Evolutionary conservation across 2,888 invertebrate genomes (phyloP).

Genomic region (Coenonympha arcania): DNA sequence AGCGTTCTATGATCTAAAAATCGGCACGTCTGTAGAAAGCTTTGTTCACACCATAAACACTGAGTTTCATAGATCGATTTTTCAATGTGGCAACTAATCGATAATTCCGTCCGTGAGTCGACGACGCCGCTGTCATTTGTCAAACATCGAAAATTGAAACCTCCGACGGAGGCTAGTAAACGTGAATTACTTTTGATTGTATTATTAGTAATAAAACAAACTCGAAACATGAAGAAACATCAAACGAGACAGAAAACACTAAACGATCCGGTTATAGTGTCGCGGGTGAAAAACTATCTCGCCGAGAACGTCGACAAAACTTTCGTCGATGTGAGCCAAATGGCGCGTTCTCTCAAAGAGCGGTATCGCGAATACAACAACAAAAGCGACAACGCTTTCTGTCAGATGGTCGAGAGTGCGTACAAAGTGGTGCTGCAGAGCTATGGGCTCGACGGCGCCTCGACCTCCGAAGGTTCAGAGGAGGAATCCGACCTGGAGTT

Average conservation of each 20-base stretch:
- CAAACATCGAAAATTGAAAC: conserved; percentile 43
- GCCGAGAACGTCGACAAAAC: conserved; percentile 86
- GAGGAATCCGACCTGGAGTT: conserved; percentile 80
- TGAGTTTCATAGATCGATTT: no score
- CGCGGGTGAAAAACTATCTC: conserved; percentile 81
- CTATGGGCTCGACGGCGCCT: conserved; percentile 77
- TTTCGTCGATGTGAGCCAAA: conserved; percentile 86
- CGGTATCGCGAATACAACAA: conserved; percentile 83
- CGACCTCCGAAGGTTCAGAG: conserved; percentile 74
- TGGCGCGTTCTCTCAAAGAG: conserved; percentile 85
- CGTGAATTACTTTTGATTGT: conserved; percentile 25
- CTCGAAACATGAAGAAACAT: conserved; percentile 65
- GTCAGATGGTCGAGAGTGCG: conserved; percentile 82
- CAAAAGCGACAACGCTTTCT: conserved; percentile 86
- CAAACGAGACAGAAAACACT: conserved; percentile 65
- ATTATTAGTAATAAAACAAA: conserved; percentile 10
- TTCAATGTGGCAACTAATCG: conserved; percentile 41
- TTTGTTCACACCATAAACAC: conserved; percentile 22
- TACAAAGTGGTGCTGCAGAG: conserved; percentile 82
- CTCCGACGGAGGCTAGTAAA: conserved; percentile 36
- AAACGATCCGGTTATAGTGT: conserved; percentile 74
- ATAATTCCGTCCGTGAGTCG: no score
- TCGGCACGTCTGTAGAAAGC: conserved; percentile 5
- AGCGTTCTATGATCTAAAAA: no score
- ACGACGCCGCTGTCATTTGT: conserved; percentile 39